These are phyloP conservation scores for Bolinopsis microptera DNA, from an alignment of 37 sponge, comb jelly and placozoan species.

Conservation along the genomic window DNA sequence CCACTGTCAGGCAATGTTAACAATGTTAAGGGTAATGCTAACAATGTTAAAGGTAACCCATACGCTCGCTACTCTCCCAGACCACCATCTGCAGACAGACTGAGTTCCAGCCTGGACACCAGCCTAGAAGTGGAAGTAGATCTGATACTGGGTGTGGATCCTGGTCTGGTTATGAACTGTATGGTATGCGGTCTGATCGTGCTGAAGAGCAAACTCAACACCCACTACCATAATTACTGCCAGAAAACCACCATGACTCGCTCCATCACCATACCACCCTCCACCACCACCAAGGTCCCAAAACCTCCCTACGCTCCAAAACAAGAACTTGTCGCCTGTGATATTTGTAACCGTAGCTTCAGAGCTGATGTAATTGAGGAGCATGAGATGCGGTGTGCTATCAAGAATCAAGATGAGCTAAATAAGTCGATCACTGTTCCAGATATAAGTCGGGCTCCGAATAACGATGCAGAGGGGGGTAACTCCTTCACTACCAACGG, in stretches of 20 bases:
- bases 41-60: no score
- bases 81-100: slow-evolving; percentile 2
- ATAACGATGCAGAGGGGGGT: not conserved
- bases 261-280: not conserved
- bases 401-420: slow-evolving; percentile 17
- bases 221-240: slow-evolving; percentile 55
- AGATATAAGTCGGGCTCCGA: not conserved
- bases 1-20: not conserved
- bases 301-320: not conserved
- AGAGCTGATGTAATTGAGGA: not conserved
- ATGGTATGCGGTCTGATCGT: slow-evolving; percentile 42
- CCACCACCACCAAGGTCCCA: not conserved
- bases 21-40: not conserved
- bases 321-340: not conserved
- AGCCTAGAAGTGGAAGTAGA: slow-evolving; percentile 35
- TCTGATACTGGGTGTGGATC: slow-evolving; percentile 57
- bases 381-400: slow-evolving; percentile 24
- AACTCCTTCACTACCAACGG: not conserved
- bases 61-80: not conserved
- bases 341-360: not conserved
- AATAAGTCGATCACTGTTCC: not conserved
- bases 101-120: not conserved
- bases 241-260: slow-evolving; percentile 5
- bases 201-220: slow-evolving; percentile 56
- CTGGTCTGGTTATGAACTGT: slow-evolving; percentile 50